Evolutionary conservation across 35 echinoderm and acorn worm species (phyloP), one percentile per base, ranked within the genome.

Genomic region (Ophioderma brevispina): DNA sequence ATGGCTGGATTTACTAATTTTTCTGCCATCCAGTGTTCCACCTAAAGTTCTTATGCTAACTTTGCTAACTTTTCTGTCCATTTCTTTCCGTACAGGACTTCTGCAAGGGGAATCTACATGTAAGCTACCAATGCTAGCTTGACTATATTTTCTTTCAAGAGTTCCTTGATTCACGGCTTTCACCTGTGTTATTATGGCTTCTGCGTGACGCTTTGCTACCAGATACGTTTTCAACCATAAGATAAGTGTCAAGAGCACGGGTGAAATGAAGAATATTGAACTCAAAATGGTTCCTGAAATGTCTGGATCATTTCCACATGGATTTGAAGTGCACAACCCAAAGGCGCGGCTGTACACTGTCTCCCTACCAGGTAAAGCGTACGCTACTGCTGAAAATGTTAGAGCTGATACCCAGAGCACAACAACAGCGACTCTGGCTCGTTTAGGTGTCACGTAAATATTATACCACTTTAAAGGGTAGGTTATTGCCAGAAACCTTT

Each of bases 141-240:
- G 59, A 25, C 59, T 70, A 70, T 70, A 70, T 70, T 70, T 70
- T 70, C 59, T 70, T 70, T 70, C 59, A 2, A 70, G 59, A 70
- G 59, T 70, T 30, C 59, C 59, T 4, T 8, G 41, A 17, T 46
- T 46, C 4, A 70, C 23, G 28, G 59, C 15, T 30, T 25, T 70
- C 23, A 25, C 59, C n/a, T 70, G 59, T 15, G 2, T 70, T 70
- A 70, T 25, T 25, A 70, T 70, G n/a, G 59, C 59, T 25, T 70
- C 3, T 30, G 59, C 4, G 23, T 70, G 59, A 70, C 59, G 59
- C n/a, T 70, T 70, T 6, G 59, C 59, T 70, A 70, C 5, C 4
- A 70, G 59, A 70, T 70, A 70, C n/a, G 23, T 13, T 70, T 70
- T 70, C 59, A 70, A 70, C 59, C 59, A 70, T 25, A 70, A 25